Base-by-base conservation (phyloP, 2,113 vertebrate genomes). In the Peromyscus californicus region DNA sequence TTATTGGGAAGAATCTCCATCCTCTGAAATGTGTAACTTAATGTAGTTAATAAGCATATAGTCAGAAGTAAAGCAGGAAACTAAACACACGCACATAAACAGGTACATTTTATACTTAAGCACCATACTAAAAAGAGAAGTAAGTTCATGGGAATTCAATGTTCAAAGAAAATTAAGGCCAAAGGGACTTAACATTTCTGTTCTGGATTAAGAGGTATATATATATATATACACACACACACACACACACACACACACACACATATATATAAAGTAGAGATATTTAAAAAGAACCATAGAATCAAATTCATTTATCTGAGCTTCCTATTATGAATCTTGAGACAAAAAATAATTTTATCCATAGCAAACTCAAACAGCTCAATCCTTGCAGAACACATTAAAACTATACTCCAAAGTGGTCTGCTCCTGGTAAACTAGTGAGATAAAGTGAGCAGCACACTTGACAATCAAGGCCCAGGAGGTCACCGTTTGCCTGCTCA, bases 191-290 rank as follows among this genome's bases (percentile, higher is more conserved):
- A 72, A 21, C 51, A 48, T 57, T 70, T 88, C 17, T 84, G 69
- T 95, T 91, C 42, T 88, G 51, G 42, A 83, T 78, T 96, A 88
- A 95, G n/a, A 65, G n/a, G 10, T n/a, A n/a, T n/a, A n/a, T n/a
- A n/a, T n/a, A n/a, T n/a, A n/a, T n/a, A n/a, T n/a, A n/a, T n/a
- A n/a, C n/a, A n/a, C n/a, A n/a, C n/a, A n/a, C n/a, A n/a, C n/a
- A n/a, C n/a, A n/a, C n/a, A n/a, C n/a, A n/a, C n/a, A n/a, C n/a
- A n/a, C n/a, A n/a, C n/a, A n/a, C n/a, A n/a, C n/a, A n/a, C n/a
- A n/a, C n/a, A n/a, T n/a, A n/a, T n/a, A n/a, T n/a, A n/a, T n/a
- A n/a, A n/a, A n/a, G n/a, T n/a, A 90, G 3, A 13, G 87, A 69
- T 45, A 89, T 65, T 93, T 76, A 29, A 42, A 26, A 96, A 89